phyloP scores from a whole-genome alignment of 2,113 vertebrate species.

The human region DNA sequence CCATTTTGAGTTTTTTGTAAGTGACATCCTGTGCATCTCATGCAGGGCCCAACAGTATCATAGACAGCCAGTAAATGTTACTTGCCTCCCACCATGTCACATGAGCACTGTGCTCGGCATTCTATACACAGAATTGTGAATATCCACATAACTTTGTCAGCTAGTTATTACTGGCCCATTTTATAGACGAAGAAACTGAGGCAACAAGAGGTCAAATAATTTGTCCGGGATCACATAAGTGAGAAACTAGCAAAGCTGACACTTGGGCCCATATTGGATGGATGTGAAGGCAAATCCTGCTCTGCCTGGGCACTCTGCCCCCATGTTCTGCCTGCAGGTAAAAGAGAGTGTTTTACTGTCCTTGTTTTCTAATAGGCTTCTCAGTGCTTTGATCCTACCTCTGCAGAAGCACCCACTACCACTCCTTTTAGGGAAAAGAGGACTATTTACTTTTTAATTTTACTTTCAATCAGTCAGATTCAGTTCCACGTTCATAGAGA shows the following conservation, averaged over 20 bases:
- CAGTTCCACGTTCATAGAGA: not conserved
- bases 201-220: not conserved
- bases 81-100: not conserved
- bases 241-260: not conserved
- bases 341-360: not conserved
- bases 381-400: not conserved
- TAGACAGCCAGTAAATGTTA: no score
- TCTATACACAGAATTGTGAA: not conserved
- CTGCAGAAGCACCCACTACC: not conserved
- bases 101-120: not conserved
- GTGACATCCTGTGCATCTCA: not conserved
- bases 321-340: rapidly evolving
- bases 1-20: not conserved
- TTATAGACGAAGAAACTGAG: not conserved
- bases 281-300: rapidly evolving
- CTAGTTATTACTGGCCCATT: not conserved
- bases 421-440: not conserved
- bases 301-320: rapidly evolving
- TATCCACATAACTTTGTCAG: not conserved
- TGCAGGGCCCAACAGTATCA: not conserved
- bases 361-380: not conserved
- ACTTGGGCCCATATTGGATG: not conserved
- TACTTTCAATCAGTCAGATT: not conserved
- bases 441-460: not conserved
- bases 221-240: not conserved